Base-by-base conservation (phyloP, 1,140 invertebrate genomes). In the Nephotettix cincticeps region DNA sequence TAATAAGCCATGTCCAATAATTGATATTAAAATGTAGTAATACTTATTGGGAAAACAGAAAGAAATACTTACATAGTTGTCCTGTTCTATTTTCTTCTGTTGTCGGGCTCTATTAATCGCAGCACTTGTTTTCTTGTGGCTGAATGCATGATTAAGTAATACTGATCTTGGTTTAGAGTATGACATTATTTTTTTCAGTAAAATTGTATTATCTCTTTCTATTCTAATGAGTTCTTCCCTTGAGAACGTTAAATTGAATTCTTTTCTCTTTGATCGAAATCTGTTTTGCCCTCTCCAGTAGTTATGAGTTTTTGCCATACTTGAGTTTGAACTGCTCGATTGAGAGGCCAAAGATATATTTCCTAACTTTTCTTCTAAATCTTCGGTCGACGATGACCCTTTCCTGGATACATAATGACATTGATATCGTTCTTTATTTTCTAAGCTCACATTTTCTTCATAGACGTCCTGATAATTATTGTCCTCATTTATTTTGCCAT, bases 111-210 rank as follows among this genome's bases (percentile, higher is more conserved):
- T 54, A 54, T 54, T 54, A n/a, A 54, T 54, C 6, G 47, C 47
- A 14, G 47, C 21, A 54, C 47, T 54, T 11, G 47, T 54, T 19
- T 54, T 54, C 47, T 54, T 54, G 19, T 11, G 11, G 19, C 47
- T 54, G 23, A 54, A 54, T 14, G 47, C 6, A 6, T 54, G 47
- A 21, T 54, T 11, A 21, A 54, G 11, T n/a, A 4, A 4, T n/a
- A 54, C 21, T n/a, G 47, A n/a, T 54, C 47, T 54, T 19, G 47
- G 47, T 54, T 54, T 54, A n/a, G 47, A 6, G 6, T 54, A 21
- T n/a, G 47, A 6, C 47, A 54, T 54, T n/a, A 54, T 54, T 21
- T 54, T 54, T 54, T 54, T 54, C 4, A 54, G 47, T 54, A 54
- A 21, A 14, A 19, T 54, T 54, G 23, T n/a, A 54, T 54, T 54